phyloP scores from a whole-genome alignment of 2,113 vertebrate genomes.

The Sceloporus tristichus region DNA sequence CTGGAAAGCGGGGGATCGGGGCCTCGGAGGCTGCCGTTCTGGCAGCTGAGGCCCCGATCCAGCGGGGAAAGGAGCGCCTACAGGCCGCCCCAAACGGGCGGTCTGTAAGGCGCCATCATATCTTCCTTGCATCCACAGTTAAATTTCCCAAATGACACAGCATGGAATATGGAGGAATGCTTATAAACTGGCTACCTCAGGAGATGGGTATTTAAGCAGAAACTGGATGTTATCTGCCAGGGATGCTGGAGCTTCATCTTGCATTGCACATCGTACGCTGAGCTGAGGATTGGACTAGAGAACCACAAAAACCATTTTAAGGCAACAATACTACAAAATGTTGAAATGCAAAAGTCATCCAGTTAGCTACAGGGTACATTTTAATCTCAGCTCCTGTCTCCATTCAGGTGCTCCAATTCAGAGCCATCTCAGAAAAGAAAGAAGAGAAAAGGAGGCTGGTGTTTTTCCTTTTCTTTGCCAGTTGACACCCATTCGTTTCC shows the following conservation, averaged over 20 bases:
- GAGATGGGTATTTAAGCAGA: neutral
- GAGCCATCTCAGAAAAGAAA: neutral
- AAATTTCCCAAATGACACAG: too few relatives aligned
- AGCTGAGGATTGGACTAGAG: neutral
- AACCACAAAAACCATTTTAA: neutral
- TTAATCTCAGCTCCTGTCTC: neutral
- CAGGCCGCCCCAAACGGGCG: too few relatives aligned
- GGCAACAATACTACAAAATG: neutral
- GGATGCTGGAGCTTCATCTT: neutral
- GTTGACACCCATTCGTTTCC: constrained; percentile 33
- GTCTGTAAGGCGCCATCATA: too few relatives aligned
- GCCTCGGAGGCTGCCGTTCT: too few relatives aligned
- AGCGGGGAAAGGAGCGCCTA: too few relatives aligned
- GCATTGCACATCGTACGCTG: neutral
- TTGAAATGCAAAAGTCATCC: constrained; percentile 14
- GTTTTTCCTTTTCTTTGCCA: neutral
- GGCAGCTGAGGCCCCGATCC: too few relatives aligned
- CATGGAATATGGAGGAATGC: too few relatives aligned
- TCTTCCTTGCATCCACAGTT: too few relatives aligned
- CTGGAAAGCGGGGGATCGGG: too few relatives aligned
- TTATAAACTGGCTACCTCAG: too few relatives aligned
- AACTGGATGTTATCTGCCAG: neutral
- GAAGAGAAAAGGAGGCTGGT: neutral
- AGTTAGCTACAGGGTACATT: neutral
- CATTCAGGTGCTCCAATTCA: constrained; percentile 8